phyloP scores from a whole-genome alignment of 2,797 vertebrate genomes.

The Clarias fuscus region DNA sequence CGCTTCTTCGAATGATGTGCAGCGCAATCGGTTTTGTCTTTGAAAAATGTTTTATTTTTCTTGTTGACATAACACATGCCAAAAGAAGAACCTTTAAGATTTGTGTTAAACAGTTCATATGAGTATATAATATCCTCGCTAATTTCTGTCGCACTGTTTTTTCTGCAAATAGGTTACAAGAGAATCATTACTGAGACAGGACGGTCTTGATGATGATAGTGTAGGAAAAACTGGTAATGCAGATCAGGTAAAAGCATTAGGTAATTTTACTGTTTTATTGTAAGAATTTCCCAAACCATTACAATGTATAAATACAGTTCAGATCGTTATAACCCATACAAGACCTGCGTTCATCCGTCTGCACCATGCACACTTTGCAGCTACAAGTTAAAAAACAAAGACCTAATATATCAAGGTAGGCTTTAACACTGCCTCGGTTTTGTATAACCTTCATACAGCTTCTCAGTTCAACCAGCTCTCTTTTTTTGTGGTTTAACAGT shows the following conservation, averaged over 20 bases:
- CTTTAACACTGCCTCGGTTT: conserved; percentile 9
- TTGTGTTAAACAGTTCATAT: background rate
- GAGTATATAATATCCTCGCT: background rate
- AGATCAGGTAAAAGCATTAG: background rate
- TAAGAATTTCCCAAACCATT: background rate
- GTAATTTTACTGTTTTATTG: background rate
- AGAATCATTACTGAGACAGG: background rate
- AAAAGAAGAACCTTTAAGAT: background rate
- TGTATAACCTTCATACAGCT: conserved; percentile 28
- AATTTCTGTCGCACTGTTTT: too few relatives aligned
- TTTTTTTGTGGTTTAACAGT: conserved; percentile 42
- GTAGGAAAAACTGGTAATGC: background rate
- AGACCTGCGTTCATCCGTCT: background rate
- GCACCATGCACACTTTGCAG: background rate
- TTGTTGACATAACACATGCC: background rate
- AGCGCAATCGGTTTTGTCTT: conserved; percentile 5
- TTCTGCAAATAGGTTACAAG: background rate
- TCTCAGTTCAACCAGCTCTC: conserved; percentile 35
- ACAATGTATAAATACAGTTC: background rate
- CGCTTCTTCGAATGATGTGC: background rate
- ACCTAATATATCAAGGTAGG: background rate
- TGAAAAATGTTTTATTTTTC: background rate
- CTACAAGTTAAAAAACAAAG: background rate
- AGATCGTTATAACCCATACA: background rate
- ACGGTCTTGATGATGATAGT: too few relatives aligned